phyloP scores from a whole-genome alignment of 2,113 vertebrate species.

The Sus scrofa region DNA sequence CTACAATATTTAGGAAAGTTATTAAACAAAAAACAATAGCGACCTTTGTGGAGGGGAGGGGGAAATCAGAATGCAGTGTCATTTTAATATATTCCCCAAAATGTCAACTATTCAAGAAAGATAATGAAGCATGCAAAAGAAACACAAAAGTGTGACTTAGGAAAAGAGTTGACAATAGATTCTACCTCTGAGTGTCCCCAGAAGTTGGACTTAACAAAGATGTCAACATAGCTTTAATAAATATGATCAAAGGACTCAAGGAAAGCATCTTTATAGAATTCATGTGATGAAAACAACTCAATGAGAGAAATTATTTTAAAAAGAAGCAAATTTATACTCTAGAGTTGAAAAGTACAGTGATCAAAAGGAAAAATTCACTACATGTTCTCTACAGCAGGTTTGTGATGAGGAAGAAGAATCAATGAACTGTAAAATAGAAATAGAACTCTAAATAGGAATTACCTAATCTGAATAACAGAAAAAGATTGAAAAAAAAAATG shows the following conservation, averaged over 20 bases:
- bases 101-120: conserved; percentile 12
- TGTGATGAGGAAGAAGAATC: neutral
- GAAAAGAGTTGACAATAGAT: neutral
- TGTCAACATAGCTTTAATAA: neutral
- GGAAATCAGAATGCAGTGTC: neutral
- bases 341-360: neutral
- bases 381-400: neutral
- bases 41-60: neutral
- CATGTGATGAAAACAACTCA: neutral
- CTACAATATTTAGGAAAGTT: neutral
- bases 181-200: neutral
- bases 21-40: neutral
- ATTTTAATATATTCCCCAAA: conserved; percentile 5
- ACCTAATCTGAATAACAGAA: neutral
- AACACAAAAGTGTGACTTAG: neutral
- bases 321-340: conserved; percentile 1
- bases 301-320: neutral
- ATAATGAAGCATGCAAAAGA: neutral
- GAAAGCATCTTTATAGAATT: neutral
- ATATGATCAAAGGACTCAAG: neutral
- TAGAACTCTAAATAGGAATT: neutral
- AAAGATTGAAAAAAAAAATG: neutral
- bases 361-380: neutral
- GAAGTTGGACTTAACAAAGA: neutral
- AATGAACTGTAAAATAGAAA: neutral